A percentile compares a stretch with the other conserved stretches of the same genome.
phyloP scores from a whole-genome alignment of 2,888 invertebrate species.

The Ichneumon xanthorius region DNA sequence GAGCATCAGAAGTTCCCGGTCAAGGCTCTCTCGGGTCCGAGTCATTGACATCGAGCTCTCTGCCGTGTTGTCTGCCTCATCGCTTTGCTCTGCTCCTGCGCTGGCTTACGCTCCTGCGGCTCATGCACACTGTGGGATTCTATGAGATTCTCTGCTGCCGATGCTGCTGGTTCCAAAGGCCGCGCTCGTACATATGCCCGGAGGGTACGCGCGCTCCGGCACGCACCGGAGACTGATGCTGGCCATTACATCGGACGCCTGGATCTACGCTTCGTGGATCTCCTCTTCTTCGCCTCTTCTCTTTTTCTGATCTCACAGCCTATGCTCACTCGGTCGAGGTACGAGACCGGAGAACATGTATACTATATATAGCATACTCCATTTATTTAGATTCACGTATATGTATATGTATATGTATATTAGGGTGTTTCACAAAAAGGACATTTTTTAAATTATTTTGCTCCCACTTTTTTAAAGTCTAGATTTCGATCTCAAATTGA shows the following conservation, averaged over 20 bases:
- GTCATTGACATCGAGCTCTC: constrained; percentile 82
- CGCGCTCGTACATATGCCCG: constrained; percentile 12
- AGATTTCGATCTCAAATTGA: too few species aligned
- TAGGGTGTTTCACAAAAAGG: too few species aligned
- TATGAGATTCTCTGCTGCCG: constrained; percentile 57
- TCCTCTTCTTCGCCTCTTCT: constrained; percentile 18
- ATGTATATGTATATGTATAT: too few species aligned
- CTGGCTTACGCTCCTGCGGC: constrained; percentile 45
- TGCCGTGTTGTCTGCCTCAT: constrained; percentile 68
- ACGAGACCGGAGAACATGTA: too few species aligned
- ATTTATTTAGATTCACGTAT: too few species aligned
- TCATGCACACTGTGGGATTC: constrained; percentile 55
- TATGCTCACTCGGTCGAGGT: too few species aligned
- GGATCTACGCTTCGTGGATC: constrained; percentile 52
- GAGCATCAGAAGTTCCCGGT: constrained; percentile 80
- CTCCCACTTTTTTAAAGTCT: too few species aligned
- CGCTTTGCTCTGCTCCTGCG: constrained; percentile 31
- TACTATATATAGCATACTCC: too few species aligned
- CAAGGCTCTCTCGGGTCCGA: constrained; percentile 81
- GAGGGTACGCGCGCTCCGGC: constrained; percentile 20
- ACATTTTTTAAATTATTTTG: too few species aligned
- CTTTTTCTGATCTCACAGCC: constrained; percentile 32
- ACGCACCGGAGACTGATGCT: constrained; percentile 61
- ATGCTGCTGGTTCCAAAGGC: constrained; percentile 19
- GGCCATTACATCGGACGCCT: constrained; percentile 64